Conservation (phyloP, 2,888 invertebrate genomes). For the Dynastes hyllus region DNA sequence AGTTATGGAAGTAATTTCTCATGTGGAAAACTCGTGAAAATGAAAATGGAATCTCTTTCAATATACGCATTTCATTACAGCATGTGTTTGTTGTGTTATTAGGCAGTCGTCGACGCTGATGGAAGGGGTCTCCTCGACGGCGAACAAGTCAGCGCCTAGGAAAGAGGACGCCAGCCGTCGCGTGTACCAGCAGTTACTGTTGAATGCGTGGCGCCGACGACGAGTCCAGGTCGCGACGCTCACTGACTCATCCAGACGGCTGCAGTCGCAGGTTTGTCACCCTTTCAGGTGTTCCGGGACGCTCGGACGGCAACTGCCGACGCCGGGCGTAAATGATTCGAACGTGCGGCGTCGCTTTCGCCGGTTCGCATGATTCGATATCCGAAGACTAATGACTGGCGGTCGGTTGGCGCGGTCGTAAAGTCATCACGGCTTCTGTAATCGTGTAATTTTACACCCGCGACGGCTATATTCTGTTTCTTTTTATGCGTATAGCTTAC, state of each 20-base stretch:
- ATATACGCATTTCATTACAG: neutral
- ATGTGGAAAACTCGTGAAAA: too few species aligned
- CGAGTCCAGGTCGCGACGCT: slow-evolving; percentile 59
- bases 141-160: slow-evolving; percentile 38
- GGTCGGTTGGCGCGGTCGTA: neutral
- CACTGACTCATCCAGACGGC: slow-evolving; percentile 58
- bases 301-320: slow-evolving; percentile 51
- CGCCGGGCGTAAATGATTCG: slow-evolving; percentile 57
- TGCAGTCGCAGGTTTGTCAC: slow-evolving; percentile 58
- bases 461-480: neutral
- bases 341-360: slow-evolving; percentile 55
- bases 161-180: slow-evolving; percentile 58
- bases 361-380: slow-evolving; percentile 52
- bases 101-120: slow-evolving; percentile 38
- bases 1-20: too few species aligned
- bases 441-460: slow-evolving; percentile 21
- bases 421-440: slow-evolving; percentile 32
- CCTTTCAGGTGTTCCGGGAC: slow-evolving; percentile 50
- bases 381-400: slow-evolving; percentile 8
- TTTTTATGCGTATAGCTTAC: neutral
- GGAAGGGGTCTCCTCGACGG: slow-evolving; percentile 17
- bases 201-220: slow-evolving; percentile 62
- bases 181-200: slow-evolving; percentile 59
- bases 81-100: slow-evolving; percentile 29
- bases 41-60: neutral